Conservation (phyloP, 2,797 vertebrate species). For the Eutrigla gurnardus region DNA sequence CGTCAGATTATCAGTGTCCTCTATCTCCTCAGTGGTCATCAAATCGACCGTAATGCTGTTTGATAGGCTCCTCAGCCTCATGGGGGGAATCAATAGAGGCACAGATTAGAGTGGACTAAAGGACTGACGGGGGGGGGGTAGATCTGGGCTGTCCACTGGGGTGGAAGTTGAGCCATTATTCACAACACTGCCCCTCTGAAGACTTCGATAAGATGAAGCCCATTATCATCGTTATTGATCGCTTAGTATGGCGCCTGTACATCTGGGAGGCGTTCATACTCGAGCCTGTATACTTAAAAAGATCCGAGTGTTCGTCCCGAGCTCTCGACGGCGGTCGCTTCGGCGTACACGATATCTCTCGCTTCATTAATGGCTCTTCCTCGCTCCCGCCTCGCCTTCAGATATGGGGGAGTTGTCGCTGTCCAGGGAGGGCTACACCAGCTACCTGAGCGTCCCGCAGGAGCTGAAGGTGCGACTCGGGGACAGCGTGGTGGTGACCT, state of each 20-base stretch:
- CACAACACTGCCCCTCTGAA: conserved; percentile 78
- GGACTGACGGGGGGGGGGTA: conserved; percentile 57
- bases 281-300: conserved; percentile 47
- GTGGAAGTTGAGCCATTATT: conserved; percentile 77
- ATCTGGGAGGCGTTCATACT: conserved; percentile 51
- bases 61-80: conserved; percentile 72
- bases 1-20: conserved; percentile 68
- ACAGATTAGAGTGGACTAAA: conserved; percentile 73
- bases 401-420: conserved; percentile 77
- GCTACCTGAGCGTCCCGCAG: conserved; percentile 63
- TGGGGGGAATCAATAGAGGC: conserved; percentile 72
- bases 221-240: conserved; percentile 81
- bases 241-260: conserved; percentile 39
- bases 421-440: conserved; percentile 61
- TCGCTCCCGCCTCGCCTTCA: conserved; percentile 41
- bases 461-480: conserved; percentile 76
- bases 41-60: conserved; percentile 72
- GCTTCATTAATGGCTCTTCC: conserved; percentile 50
- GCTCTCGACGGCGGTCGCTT: conserved; percentile 9
- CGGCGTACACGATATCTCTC: not conserved
- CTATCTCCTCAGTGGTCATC: conserved; percentile 71
- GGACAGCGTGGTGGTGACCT: conserved; percentile 79
- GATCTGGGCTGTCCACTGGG: conserved; percentile 70
- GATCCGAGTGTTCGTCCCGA: conserved; percentile 44
- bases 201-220: conserved; percentile 71